phyloP scores from a whole-genome alignment of 2,888 invertebrate species.

The Limnephilus auricula region DNA sequence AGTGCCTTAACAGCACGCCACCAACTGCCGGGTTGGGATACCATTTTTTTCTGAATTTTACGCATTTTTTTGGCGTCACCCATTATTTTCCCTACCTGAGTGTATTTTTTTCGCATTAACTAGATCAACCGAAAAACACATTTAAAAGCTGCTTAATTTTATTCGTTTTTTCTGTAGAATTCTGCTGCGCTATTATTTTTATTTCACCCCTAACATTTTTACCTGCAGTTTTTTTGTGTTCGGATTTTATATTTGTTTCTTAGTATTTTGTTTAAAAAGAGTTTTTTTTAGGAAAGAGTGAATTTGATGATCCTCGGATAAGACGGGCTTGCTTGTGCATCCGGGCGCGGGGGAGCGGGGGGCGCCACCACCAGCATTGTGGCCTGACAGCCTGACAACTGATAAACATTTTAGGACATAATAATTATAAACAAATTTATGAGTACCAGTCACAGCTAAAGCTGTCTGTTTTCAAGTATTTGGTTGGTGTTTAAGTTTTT shows the following conservation, averaged over 20 bases:
- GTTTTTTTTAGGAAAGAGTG: slow-evolving; percentile 52
- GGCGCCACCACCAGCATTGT: slow-evolving; percentile 55
- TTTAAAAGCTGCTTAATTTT: slow-evolving; percentile 78
- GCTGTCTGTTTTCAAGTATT: slow-evolving; percentile 5
- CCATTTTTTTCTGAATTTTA: slow-evolving; percentile 78
- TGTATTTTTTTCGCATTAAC: slow-evolving; percentile 74
- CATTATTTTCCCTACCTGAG: slow-evolving; percentile 79
- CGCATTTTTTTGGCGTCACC: slow-evolving; percentile 77
- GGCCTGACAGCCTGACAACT: slow-evolving; percentile 56
- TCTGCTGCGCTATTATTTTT: slow-evolving; percentile 63
- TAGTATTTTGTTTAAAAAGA: slow-evolving; percentile 57
- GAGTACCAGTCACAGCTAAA: neutral
- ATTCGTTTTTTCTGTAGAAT: slow-evolving; percentile 61
- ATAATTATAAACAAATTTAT: slow-evolving; percentile 66
- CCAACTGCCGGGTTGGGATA: slow-evolving; percentile 74
- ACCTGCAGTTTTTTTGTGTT: slow-evolving; percentile 64
- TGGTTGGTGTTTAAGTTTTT: neutral
- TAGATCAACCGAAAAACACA: slow-evolving; percentile 73
- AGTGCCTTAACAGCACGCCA: slow-evolving; percentile 64
- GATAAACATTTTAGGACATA: slow-evolving; percentile 63
- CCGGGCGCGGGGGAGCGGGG: slow-evolving; percentile 6
- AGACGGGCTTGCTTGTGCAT: slow-evolving; percentile 35
- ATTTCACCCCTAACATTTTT: slow-evolving; percentile 64
- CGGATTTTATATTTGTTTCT: slow-evolving; percentile 62
- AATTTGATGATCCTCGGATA: slow-evolving; percentile 58